These are phyloP conservation scores for Erpetoichthys calabaricus DNA, from an alignment of 2,797 vertebrate species.

Conservation along the genomic window DNA sequence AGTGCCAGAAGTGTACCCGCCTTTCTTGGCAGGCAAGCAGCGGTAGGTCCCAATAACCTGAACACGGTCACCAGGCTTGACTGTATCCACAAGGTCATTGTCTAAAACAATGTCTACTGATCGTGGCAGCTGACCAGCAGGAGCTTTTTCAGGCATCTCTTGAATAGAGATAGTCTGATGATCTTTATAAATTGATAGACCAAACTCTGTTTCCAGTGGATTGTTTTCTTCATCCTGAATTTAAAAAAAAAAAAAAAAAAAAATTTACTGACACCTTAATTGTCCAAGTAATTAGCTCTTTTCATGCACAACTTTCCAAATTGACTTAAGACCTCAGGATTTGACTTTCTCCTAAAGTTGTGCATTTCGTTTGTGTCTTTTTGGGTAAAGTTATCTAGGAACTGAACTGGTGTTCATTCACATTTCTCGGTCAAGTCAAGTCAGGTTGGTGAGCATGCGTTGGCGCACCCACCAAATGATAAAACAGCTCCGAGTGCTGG, in stretches of 20 bases:
- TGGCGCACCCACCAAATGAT: no score
- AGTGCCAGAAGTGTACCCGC: conserved; percentile 83
- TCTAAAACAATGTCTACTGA: conserved; percentile 89
- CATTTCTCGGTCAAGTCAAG: no score
- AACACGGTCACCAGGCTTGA: conserved; percentile 83
- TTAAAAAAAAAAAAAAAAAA: not conserved
- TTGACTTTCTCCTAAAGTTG: no score
- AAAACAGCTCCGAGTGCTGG: no score
- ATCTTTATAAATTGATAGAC: conserved; percentile 85
- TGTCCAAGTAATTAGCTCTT: no score
- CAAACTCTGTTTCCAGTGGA: conserved; percentile 87
- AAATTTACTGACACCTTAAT: not conserved
- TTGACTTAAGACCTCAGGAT: no score
- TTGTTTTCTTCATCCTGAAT: conserved; percentile 92
- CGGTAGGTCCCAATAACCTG: conserved; percentile 89
- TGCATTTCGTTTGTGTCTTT: no score
- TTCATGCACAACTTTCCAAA: no score
- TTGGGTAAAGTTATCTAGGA: no score
- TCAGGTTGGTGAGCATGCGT: no score
- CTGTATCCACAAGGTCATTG: conserved; percentile 79
- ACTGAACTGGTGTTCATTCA: no score
- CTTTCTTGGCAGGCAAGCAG: conserved; percentile 86
- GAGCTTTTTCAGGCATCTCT: conserved; percentile 97
- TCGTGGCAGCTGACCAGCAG: conserved; percentile 86
- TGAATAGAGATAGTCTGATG: conserved; percentile 93